Base-by-base conservation (phyloP, 2,888 invertebrate genomes). In the Willowsia nigromaculata region DNA sequence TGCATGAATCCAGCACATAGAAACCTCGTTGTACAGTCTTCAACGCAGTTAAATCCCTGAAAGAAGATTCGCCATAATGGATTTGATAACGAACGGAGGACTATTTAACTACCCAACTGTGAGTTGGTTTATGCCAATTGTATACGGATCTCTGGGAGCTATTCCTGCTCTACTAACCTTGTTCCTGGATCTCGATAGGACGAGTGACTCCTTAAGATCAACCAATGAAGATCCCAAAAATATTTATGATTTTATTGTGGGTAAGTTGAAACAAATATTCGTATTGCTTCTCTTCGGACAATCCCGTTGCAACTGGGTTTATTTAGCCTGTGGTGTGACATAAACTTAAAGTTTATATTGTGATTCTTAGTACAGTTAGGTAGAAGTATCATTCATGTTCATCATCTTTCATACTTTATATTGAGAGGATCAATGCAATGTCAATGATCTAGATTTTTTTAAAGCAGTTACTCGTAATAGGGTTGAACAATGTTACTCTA, bases 211-310 rank as follows among this genome's bases (percentile, higher is more conserved):
- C 6, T 71, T 92, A 1, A 22, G 68, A 53, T 53, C 81, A 1
- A 56, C 80, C n/a, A 83, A 78, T 78, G 71, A 85, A 7, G 89
- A 91, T 65, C 82, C 81, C 40, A 37, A 88, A 22, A 90, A 91
- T 71, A 89, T 92, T 7, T 92, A 90, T 62, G 92, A 92, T 56
- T 92, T 92, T 40, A 92, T 92, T 47, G 87, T 92, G 47, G 92
- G 92, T 92, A 91, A 90, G 92, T 86, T 43, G 1, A 43, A 71
- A 25, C 6, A 15, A 1, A 7, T 30, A 33, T 68, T 22, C 3
- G 6, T 18, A 47, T 40, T 18, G n/a, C n/a, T n/a, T n/a, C n/a
- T n/a, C n/a, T n/a, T n/a, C n/a, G n/a, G n/a, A n/a, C n/a, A n/a
- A n/a, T n/a, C n/a, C n/a, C n/a, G n/a, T n/a, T n/a, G n/a, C n/a